Evolutionary conservation across 2,888 invertebrate genomes (phyloP).

Genomic region (Candidula unifasciata): DNA sequence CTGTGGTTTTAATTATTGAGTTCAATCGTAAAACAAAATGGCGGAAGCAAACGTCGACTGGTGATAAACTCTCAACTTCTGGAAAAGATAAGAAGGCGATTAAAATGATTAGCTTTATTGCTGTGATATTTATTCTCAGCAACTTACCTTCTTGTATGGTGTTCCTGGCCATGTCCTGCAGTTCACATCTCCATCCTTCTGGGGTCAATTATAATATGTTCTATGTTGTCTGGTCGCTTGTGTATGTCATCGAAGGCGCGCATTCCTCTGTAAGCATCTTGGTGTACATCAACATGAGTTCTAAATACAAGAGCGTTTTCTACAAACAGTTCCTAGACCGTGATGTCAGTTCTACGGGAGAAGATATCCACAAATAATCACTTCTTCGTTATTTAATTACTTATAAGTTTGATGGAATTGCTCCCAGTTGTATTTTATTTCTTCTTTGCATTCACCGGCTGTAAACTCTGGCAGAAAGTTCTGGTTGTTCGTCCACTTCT

Average conservation of each 20-base stretch:
- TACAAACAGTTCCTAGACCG: constrained; percentile 6
- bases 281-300: constrained; percentile 31
- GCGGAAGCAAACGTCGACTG: constrained; percentile 13
- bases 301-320: constrained; percentile 19
- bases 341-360: neutral
- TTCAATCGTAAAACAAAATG: constrained; percentile 41
- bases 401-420: too few species aligned
- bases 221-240: constrained; percentile 23
- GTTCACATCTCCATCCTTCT: neutral
- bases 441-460: too few species aligned
- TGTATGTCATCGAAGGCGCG: constrained; percentile 19
- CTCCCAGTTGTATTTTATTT: too few species aligned
- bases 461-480: too few species aligned
- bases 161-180: constrained; percentile 15
- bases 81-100: constrained; percentile 28
- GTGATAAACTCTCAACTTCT: neutral
- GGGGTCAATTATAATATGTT: constrained; percentile 33
- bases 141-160: constrained; percentile 32
- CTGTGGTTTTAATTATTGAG: constrained; percentile 15
- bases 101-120: neutral
- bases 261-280: constrained; percentile 24
- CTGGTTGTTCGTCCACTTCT: too few species aligned
- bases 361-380: neutral
- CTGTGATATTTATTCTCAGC: constrained; percentile 32
- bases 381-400: neutral